Percentiles rank a stretch among this genome's conserved stretches.
Conservation (phyloP, 2,113 vertebrate genomes). For the Martes martes region DNA sequence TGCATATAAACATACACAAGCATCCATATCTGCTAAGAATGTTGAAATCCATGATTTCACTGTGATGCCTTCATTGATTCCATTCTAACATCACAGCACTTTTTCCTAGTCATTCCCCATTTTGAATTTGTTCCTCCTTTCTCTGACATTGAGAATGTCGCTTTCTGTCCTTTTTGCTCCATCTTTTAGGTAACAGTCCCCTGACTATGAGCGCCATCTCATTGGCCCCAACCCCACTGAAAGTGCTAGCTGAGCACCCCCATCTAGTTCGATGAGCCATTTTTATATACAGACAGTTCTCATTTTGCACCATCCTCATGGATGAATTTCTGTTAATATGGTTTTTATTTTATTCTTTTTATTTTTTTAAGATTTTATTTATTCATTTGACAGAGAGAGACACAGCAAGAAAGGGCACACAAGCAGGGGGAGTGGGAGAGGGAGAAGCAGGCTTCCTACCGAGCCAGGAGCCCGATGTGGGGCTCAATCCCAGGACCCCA, state of each 20-base stretch:
- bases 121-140: constrained; percentile 8
- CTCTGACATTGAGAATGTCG: background rate
- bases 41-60: constrained; percentile 33
- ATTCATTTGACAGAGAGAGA: no score
- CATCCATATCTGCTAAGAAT: background rate
- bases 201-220: background rate
- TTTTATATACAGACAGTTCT: constrained; percentile 25
- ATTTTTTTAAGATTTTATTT: no score
- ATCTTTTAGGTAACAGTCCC: background rate
- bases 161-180: background rate
- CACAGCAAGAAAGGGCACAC: no score
- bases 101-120: background rate
- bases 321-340: background rate
- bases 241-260: background rate
- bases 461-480: no score
- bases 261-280: background rate
- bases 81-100: background rate
- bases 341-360: background rate
- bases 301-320: background rate
- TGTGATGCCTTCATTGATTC: background rate
- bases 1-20: background rate
- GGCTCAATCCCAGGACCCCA: no score
- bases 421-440: no score
- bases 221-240: background rate
- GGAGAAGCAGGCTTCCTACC: no score